Base-by-base conservation (phyloP, 2,797 vertebrate species). In the Cynopterus sphinx region DNA sequence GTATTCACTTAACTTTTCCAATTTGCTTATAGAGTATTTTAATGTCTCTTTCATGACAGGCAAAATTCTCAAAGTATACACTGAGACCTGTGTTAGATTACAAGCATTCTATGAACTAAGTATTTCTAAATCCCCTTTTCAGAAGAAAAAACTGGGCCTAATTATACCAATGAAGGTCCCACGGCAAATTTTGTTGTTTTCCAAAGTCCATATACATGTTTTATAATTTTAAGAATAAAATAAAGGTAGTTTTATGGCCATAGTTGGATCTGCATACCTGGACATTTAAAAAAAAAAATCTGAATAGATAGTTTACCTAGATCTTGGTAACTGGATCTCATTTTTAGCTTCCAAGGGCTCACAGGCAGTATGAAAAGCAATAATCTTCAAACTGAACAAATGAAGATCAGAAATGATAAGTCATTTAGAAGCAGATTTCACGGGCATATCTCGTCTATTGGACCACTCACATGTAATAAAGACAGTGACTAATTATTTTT, bases 321-420 rank as follows among this genome's bases (percentile, higher is more conserved):
- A 57, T 89, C 39, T 74, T 78, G 39, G 87, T 65, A 81, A 51
- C 51, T 71, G 67, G 67, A 77, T 77, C 68, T 97, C 53, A 90
- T 82, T 90, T 96, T 96, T 83, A 93, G 83, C 36, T 97, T 96
- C 49, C 84, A 93, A 43, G 11, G 90, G 55, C 68, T 90, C 73
- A n/a, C 24, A 95, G 82, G 46, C 73, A 91, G n/a, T 92, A 87
- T 59, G 53, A 95, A 96, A 97, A 93, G 63, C 93, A 96, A 73
- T 91, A 90, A 93, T 96, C 84, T 94, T 97, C 86, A 86, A 88
- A 93, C 31, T 88, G 91, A 94, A 88, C 82, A 92, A 95, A 53
- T 81, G 96, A 94, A 95, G 33, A 90, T 74, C n/a, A 46, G 53
- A 95, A 92, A n/a, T 84, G 46, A 84, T 88, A 49, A 55, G 91